Evolutionary conservation across 1,140 invertebrate genomes (phyloP).

Genomic region (Mylabris phalerata): DNA sequence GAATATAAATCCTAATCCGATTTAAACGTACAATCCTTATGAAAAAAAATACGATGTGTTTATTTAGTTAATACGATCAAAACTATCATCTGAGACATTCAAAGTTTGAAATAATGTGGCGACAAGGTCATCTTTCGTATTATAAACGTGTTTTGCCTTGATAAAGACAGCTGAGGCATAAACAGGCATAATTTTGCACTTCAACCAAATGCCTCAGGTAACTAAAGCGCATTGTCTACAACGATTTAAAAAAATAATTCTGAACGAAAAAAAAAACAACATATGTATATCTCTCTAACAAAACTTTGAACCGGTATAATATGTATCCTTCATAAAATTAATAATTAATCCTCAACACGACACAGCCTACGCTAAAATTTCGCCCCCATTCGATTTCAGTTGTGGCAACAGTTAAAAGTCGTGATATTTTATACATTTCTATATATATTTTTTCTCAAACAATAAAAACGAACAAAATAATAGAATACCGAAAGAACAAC

Average conservation of each 20-base stretch:
- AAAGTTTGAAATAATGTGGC: constrained; percentile 11
- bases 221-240: constrained; percentile 11
- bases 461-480: too few species aligned
- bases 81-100: constrained; percentile 8
- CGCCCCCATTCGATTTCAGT: too few species aligned
- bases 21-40: neutral
- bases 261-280: too few species aligned
- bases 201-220: constrained; percentile 6
- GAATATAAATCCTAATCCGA: constrained; percentile 7
- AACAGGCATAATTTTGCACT: constrained; percentile 17
- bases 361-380: too few species aligned
- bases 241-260: neutral
- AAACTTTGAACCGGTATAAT: too few species aligned
- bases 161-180: constrained; percentile 14
- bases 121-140: constrained; percentile 11
- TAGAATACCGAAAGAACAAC: too few species aligned
- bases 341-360: too few species aligned
- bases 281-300: too few species aligned
- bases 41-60: constrained; percentile 1
- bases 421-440: too few species aligned
- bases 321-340: too few species aligned
- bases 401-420: too few species aligned
- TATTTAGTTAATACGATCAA: constrained; percentile 11
- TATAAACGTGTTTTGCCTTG: constrained; percentile 15
- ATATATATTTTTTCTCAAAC: too few species aligned